A percentile compares a stretch with the other conserved stretches of the same genome.
Conservation (phyloP, 2,888 invertebrate genomes). For the Clanis bilineata region DNA sequence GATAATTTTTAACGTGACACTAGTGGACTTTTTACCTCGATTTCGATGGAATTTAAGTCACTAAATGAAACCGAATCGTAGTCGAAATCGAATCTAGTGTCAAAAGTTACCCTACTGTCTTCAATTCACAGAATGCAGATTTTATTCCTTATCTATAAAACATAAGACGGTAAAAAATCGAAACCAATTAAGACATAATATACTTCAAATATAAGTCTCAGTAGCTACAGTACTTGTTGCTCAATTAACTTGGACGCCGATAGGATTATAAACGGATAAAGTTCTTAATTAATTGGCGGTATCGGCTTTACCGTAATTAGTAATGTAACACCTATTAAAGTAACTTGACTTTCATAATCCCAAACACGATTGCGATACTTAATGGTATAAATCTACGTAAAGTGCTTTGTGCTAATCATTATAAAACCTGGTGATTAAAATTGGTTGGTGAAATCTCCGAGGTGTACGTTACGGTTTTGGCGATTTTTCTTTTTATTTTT, state of each 20-base stretch:
- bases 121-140: too few species aligned
- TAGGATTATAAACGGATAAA: slow-evolving; percentile 12
- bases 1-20: too few species aligned
- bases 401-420: not conserved
- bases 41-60: too few species aligned
- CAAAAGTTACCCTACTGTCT: too few species aligned
- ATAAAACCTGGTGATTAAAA: not conserved
- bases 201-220: not conserved
- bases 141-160: too few species aligned
- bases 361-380: not conserved
- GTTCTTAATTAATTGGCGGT: slow-evolving; percentile 15
- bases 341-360: slow-evolving; percentile 7
- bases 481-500: not conserved
- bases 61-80: too few species aligned
- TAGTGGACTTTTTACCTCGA: too few species aligned
- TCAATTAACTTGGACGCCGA: slow-evolving; percentile 6
- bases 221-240: slow-evolving; percentile 2
- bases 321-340: slow-evolving; percentile 14
- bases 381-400: not conserved
- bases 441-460: not conserved
- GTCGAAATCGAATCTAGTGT: too few species aligned
- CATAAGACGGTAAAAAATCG: too few species aligned
- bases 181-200: too few species aligned
- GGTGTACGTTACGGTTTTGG: not conserved
- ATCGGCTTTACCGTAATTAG: slow-evolving; percentile 14